Base-by-base conservation (phyloP, 2,113 vertebrate genomes). In the Pituophis catenifer region DNA sequence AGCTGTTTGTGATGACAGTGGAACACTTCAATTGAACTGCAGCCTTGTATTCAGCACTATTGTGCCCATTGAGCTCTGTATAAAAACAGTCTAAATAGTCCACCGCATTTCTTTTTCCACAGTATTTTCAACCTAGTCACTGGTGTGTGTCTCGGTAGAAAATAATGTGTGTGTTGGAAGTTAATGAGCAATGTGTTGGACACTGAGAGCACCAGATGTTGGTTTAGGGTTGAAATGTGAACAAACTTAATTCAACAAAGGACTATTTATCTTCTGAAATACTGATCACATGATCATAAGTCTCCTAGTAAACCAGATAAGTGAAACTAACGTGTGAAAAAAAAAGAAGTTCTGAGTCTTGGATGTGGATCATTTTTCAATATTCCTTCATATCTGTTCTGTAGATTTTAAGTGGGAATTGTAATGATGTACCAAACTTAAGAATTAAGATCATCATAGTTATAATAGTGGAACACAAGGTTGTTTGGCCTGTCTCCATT, bases 1-100 rank as follows among this genome's bases (percentile, higher is more conserved):
- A 98, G 98, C 97, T 98, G 98, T 92, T 88, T 15, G 94, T 58
- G 95, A 94, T 92, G 95, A 93, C 93, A 93, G 96, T 59, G 65
- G 95, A 93, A 90, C 94, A 59, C 24, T 91, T 95, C 94, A 92
- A 52, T 95, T 81, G 95, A 96, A 65, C 94, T 11, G 90, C 96
- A 95, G 95, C 92, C 96, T 91, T 95, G 94, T 91, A 89, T 91
- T 94, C 52, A 57, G 92, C 92, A 92, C 93, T 94, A 0, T 94
- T 94, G 91, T 96, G 96, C 96, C 96, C 97, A 88, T 95, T 89
- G 95, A 95, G 92, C 9, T 24, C 90, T 89, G 75, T 86, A 94
- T 86, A 94, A 94, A 96, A 95, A 54, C 95, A 38, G 88, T 90
- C n/a, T 93, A 91, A 95, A 93, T 81, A 95, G 94, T 55, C 86